These are phyloP conservation scores for Phalanger gymnotis DNA, from an alignment of 2,797 vertebrate species.

Conservation along the genomic window DNA sequence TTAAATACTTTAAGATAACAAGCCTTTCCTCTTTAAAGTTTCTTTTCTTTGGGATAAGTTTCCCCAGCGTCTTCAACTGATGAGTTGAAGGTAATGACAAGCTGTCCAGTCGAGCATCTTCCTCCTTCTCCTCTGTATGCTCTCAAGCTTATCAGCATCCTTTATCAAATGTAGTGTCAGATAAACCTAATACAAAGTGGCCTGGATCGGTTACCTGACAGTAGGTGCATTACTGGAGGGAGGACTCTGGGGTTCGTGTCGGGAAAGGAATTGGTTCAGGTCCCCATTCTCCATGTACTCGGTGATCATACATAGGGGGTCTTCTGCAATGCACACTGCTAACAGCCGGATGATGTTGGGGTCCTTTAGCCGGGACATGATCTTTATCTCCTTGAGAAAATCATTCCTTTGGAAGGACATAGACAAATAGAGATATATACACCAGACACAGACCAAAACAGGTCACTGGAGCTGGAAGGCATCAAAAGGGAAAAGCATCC, in stretches of 20 bases:
- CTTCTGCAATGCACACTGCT: conserved; percentile 95
- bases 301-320: conserved; percentile 98
- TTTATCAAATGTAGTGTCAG: background rate
- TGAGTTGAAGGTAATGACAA: background rate
- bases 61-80: background rate
- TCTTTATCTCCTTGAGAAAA: conserved; percentile 99
- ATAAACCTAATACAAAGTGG: background rate
- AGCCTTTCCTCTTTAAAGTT: background rate
- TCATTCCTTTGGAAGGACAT: conserved; percentile 90
- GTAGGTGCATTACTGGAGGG: conserved; percentile 78
- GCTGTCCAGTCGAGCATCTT: background rate
- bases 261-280: conserved; percentile 98
- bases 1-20: background rate
- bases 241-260: conserved; percentile 88
- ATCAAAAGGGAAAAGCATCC: background rate
- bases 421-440: background rate
- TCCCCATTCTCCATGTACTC: conserved; percentile 99
- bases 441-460: background rate
- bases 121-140: background rate
- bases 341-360: conserved; percentile 98
- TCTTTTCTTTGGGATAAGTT: background rate
- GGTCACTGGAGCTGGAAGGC: conserved; percentile 14
- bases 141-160: background rate
- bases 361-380: conserved; percentile 98
- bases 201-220: conserved; percentile 87